phyloP scores from a whole-genome alignment of 2,113 vertebrate species.

The Antechinus flavipes region DNA sequence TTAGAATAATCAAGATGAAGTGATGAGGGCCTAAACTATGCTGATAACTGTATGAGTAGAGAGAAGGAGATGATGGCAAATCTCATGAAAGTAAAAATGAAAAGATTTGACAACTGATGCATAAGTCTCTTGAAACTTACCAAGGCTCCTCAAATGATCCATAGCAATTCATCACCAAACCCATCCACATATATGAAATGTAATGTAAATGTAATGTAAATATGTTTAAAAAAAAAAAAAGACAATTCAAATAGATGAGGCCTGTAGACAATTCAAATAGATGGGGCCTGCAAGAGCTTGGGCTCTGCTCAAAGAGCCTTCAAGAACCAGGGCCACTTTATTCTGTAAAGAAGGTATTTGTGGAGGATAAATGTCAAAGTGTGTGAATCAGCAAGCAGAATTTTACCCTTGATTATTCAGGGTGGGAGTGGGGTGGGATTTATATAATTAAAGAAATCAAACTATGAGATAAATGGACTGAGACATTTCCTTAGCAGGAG shows the following conservation, averaged over 20 bases:
- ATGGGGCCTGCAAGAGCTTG: background rate
- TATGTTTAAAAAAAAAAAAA: too few species aligned
- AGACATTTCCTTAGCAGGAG: background rate
- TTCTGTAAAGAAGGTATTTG: background rate
- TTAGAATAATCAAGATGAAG: background rate
- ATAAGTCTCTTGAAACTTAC: background rate
- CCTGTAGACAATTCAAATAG: background rate
- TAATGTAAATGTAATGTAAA: too few species aligned
- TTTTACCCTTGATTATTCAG: conserved; percentile 33
- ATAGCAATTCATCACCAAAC: background rate
- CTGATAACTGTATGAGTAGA: background rate
- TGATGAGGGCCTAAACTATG: background rate
- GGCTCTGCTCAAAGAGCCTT: background rate
- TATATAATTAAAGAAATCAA: conserved; percentile 31
- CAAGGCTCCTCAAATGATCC: background rate
- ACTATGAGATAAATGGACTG: background rate
- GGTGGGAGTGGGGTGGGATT: background rate
- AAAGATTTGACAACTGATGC: background rate
- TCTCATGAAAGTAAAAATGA: background rate
- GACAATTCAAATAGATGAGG: background rate
- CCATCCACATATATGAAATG: too few species aligned
- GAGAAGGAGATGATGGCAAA: background rate
- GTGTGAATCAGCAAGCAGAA: background rate
- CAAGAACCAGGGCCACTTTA: background rate
- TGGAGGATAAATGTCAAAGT: conserved; percentile 50